Base-by-base conservation (phyloP, 2,797 vertebrate species). In the Selene dorsalis region DNA sequence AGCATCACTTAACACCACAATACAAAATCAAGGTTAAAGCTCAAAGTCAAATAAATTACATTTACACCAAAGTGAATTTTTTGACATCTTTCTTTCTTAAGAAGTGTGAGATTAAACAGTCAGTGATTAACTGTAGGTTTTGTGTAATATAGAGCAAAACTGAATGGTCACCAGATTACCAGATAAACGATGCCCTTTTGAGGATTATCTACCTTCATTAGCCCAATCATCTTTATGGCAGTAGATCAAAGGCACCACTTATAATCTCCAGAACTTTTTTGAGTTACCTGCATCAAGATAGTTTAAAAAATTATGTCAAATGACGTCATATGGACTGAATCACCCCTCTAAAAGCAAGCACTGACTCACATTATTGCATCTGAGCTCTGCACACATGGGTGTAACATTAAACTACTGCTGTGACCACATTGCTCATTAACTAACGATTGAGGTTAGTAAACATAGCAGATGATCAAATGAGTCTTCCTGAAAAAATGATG, bases 211-310 rank as follows among this genome's bases (percentile, higher is more conserved):
- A 13, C 47, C 14, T 38, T 72, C 41, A 70, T 82, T 80, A 80
- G 57, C 12, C 59, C 67, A 67, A 78, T 84, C 47, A 80, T 17
- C 43, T 73, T 48, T 6, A 70, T 59, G 64, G 38, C 75, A 55
- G 55, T 28, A 57, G 72, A 84, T 88, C 64, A 86, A 87, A 88
- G 32, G 57, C 70, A 67, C 66, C 38, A 22, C 2, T 67, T 64
- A 24, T 70, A 61, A 80, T 61, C 45, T 80, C 28, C 30, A 65
- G 69, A 82, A n/a, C 38, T 43, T 41, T 45, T 75, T 10, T 55
- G 56, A 81, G 57, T 64, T 22, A n/a, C 35, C 43, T 22, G 22
- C 26, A 60, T 17, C 24, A 59, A 43, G 28, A 63, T 5, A 52
- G 22, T 52, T n/a, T 59, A 17, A 43, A 58, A 66, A 76, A 66